Conservation (phyloP, 2,113 vertebrate species). For the Mastomys coucha region DNA sequence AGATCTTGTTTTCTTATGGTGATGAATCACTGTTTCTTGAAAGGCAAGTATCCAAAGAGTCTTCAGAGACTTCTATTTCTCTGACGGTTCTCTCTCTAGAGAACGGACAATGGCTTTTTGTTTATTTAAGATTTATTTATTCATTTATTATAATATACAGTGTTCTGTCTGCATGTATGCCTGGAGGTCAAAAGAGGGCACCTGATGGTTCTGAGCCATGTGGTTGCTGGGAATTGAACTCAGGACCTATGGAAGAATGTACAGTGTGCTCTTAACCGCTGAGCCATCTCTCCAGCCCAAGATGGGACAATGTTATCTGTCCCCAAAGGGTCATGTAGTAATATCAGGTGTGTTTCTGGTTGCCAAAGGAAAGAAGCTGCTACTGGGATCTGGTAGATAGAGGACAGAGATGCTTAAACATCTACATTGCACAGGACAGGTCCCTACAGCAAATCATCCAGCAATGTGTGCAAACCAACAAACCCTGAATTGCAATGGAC, state of each 20-base stretch:
- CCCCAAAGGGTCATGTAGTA: not conserved
- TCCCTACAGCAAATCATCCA: not conserved
- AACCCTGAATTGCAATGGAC: not conserved
- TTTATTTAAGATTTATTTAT: no score
- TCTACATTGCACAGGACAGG: not conserved
- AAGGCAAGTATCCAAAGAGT: slow-evolving; percentile 17
- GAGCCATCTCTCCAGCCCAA: no score
- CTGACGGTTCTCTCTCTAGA: not conserved
- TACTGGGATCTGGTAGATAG: not conserved
- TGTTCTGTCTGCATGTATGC: no score
- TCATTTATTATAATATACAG: no score
- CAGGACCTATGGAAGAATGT: no score
- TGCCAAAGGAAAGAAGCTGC: not conserved
- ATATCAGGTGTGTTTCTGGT: not conserved
- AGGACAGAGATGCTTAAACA: not conserved
- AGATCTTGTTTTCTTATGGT: not conserved
- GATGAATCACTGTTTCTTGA: not conserved
- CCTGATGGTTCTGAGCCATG: no score
- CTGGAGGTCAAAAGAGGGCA: no score
- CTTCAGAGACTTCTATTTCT: not conserved
- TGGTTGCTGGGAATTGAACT: no score
- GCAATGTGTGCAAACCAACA: not conserved
- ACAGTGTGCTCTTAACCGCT: no score
- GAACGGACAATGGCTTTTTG: not conserved
- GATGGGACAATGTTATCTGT: not conserved